A percentile compares a stretch with the other conserved stretches of the same genome.
Evolutionary conservation across 1,140 invertebrate genomes (phyloP).

Genomic region (Bradysia coprophila): DNA sequence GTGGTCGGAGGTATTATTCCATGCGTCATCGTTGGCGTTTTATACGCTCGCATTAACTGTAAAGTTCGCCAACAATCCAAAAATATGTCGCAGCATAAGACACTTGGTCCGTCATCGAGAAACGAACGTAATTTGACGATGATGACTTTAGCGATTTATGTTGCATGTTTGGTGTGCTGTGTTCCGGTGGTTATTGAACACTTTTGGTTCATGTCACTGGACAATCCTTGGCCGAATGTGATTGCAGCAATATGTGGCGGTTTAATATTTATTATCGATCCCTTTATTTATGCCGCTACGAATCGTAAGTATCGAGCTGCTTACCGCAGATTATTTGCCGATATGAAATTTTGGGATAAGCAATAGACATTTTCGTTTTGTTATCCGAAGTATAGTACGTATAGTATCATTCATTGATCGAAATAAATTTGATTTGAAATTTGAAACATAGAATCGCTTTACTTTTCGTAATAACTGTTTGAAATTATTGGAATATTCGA

Average conservation of each 20-base stretch:
- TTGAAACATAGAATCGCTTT: no score
- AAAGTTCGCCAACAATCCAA: constrained; percentile 40
- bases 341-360: constrained; percentile 22
- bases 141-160: constrained; percentile 49
- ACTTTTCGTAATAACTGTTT: no score
- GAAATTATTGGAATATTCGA: no score
- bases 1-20: constrained; percentile 64
- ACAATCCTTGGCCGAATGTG: constrained; percentile 53
- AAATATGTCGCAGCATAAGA: constrained; percentile 7
- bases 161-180: no score
- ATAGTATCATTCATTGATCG: no score
- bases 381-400: no score
- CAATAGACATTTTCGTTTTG: no score
- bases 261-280: constrained; percentile 72
- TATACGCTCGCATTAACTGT: constrained; percentile 72
- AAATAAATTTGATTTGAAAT: no score
- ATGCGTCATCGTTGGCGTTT: constrained; percentile 61
- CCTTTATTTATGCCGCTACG: constrained; percentile 70
- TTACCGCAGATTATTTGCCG: constrained; percentile 18
- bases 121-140: constrained; percentile 61
- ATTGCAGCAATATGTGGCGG: constrained; percentile 66
- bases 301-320: constrained; percentile 54
- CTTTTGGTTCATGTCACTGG: no score
- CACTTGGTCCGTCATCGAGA: constrained; percentile 59
- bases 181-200: no score